Evolutionary conservation across 1,140 invertebrate species (phyloP), one percentile per base, ranked within the genome.

Genomic region (Drosophila equinoxialis): DNA sequence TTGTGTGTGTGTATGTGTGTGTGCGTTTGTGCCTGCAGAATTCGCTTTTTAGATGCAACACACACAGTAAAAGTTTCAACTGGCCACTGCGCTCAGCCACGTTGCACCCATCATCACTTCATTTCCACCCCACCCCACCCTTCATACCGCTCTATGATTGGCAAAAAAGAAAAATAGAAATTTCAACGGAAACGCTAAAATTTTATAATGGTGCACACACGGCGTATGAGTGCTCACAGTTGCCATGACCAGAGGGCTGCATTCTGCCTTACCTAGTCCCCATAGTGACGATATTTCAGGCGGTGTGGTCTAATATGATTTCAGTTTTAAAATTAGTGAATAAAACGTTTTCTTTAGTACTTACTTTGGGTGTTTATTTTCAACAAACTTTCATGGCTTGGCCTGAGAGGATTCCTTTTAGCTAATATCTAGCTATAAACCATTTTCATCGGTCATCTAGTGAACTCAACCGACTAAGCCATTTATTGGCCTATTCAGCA

Each of bases 161-260:
- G 48, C 30, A n/a, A 26, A 37, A 42, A 66, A 59, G 11, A 37
- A 69, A 63, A 68, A 77, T 66, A 79, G 65, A 73, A 77, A 57
- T 64, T 77, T 60, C 59, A 72, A 48, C 76, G 76, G 76, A 79
- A 79, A 77, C 69, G 76, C 55, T 61, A 77, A 79, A 79, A 79
- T 79, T 79, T 74, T 74, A 74, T 79, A 79, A 63, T 71, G 39
- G 68, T 55, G 64, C 75, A 77, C 75, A 78, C 59, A 30, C 59
- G 70, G 75, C 65, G 61, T 77, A 67, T 71, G 74, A 71, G 68
- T 63, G 55, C 17, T 70, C 37, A 37, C 72, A 60, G 68, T 77
- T 77, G 68, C 68, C 68, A 77, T 67, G 63, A 23, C 65, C 37
- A 13, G 20, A 23, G 45, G 54, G 51, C 54, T 41, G 39, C 14